phyloP scores from a whole-genome alignment of 2,113 vertebrate species.

The Asarcornis scutulata region DNA sequence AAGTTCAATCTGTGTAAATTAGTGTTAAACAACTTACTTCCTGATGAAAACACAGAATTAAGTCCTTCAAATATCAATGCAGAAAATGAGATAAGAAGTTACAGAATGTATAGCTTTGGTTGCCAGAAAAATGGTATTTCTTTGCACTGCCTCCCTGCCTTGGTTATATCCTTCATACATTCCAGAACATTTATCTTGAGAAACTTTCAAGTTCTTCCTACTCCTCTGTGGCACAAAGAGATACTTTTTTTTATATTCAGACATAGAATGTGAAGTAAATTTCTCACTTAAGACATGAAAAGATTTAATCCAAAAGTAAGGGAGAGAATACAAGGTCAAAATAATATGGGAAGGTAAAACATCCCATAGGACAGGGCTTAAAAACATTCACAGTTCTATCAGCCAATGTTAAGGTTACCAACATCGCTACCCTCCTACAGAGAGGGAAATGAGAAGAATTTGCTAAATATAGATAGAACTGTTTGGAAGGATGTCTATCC shows the following conservation, averaged over 20 bases:
- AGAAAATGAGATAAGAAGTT: not conserved
- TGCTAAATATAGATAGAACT: constrained; percentile 53
- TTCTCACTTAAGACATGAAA: not conserved
- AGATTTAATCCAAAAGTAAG: not conserved
- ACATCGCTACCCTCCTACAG: constrained; percentile 42
- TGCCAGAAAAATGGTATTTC: not conserved
- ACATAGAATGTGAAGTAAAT: not conserved
- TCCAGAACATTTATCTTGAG: not conserved
- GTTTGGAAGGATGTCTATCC: constrained; percentile 57
- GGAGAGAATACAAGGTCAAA: not conserved
- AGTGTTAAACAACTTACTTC: not conserved
- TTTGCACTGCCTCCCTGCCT: not conserved
- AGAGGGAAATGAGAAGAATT: constrained; percentile 56
- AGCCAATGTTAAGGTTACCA: constrained; percentile 4
- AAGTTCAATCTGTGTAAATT: not conserved
- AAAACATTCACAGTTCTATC: not conserved
- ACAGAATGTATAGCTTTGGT: not conserved
- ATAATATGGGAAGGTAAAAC: not conserved
- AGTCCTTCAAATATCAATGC: not conserved
- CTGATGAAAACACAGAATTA: not conserved
- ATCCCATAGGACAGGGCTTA: not conserved
- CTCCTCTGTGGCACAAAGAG: not conserved
- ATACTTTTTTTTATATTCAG: not conserved
- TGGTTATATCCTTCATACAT: not conserved
- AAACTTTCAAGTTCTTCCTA: not conserved